phyloP scores from a whole-genome alignment of 2,113 vertebrate genomes.

The Tichodroma muraria region DNA sequence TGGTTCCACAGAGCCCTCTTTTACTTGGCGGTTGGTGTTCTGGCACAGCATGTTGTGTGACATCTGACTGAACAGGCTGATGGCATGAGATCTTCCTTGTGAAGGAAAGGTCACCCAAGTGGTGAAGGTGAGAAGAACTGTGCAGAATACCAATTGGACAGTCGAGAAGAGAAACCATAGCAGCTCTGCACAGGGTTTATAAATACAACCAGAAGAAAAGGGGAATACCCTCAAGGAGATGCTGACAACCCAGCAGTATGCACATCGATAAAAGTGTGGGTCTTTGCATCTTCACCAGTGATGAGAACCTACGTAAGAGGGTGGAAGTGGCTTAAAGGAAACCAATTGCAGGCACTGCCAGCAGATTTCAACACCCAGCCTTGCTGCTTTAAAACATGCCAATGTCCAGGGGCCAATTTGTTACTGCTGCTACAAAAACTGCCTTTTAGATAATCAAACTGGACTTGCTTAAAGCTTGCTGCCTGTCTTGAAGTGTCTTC shows the following conservation, averaged over 20 bases:
- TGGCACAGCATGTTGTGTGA: neutral
- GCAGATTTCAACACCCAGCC: neutral
- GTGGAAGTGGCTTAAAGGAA: neutral
- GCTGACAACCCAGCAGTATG: neutral
- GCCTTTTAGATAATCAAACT: neutral
- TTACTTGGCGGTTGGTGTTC: neutral
- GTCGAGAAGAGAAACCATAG: conserved; percentile 29
- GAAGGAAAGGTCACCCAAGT: conserved; percentile 34
- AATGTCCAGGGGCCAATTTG: neutral
- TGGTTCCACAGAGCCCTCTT: neutral
- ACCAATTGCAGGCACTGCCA: neutral
- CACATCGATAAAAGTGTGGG: neutral
- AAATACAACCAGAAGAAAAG: neutral
- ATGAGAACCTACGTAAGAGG: neutral
- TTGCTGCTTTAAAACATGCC: neutral
- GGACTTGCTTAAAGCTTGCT: neutral
- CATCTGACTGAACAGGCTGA: conserved; percentile 32
- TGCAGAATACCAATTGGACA: conserved; percentile 8
- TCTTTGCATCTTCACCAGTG: neutral
- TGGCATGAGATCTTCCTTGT: conserved; percentile 21
- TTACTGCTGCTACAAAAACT: neutral
- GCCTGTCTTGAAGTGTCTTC: neutral
- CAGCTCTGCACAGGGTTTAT: conserved; percentile 9
- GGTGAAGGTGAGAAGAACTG: conserved; percentile 39
- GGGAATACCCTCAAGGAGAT: neutral